Conservation (phyloP, 2,888 invertebrate genomes). For the Prenolepis imparis region DNA sequence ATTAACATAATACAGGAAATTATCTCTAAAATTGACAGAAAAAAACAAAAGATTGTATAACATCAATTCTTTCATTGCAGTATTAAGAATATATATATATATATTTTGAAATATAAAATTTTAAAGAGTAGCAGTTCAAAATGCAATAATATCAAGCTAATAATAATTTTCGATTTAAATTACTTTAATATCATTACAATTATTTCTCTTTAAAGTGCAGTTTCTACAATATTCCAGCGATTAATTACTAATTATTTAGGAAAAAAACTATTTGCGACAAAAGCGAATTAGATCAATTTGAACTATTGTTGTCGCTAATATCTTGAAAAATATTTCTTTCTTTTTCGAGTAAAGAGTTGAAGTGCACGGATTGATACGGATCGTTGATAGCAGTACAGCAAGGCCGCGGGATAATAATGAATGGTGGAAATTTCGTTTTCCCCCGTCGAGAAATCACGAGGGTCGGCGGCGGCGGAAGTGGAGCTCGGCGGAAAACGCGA, state of each 20-base stretch:
- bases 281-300: background rate
- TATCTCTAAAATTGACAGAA: background rate
- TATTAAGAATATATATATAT: background rate
- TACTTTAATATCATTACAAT: background rate
- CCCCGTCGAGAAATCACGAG: slow-evolving; percentile 64
- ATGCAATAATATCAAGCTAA: background rate
- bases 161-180: background rate
- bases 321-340: background rate
- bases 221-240: background rate
- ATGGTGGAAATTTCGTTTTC: slow-evolving; percentile 65
- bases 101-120: background rate
- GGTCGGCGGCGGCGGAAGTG: slow-evolving; percentile 52
- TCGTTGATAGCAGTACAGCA: slow-evolving; percentile 45
- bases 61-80: background rate
- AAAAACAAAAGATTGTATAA: background rate
- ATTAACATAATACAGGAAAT: background rate
- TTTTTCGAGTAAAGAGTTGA: background rate
- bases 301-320: background rate
- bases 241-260: background rate
- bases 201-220: background rate
- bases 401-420: slow-evolving; percentile 43
- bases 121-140: background rate
- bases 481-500: slow-evolving; percentile 76
- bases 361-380: slow-evolving; percentile 37
- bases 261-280: background rate